Percentiles rank a stretch among this genome's conserved stretches.
Evolutionary conservation across 2,888 invertebrate species (phyloP).

Genomic region (Molanna angustata): DNA sequence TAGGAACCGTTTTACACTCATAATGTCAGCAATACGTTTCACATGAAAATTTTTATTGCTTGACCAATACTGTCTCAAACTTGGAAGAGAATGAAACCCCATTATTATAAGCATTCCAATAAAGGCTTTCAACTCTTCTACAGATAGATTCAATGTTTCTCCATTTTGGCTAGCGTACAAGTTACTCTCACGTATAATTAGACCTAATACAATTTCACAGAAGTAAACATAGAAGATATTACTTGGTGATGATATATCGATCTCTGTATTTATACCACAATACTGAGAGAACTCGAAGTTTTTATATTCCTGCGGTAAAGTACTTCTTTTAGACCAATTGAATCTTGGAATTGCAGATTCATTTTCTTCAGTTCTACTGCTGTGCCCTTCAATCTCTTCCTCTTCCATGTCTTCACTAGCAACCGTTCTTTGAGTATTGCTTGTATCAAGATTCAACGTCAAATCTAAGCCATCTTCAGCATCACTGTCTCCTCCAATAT

Average conservation of each 20-base stretch:
- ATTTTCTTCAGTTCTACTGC: too few relatives aligned
- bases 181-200: not conserved
- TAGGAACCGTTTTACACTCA: conserved; percentile 1
- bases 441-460: too few relatives aligned
- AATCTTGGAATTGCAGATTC: too few relatives aligned
- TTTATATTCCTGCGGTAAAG: not conserved
- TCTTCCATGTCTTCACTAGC: too few relatives aligned
- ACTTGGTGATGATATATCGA: not conserved
- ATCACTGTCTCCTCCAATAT: too few relatives aligned
- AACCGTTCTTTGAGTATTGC: too few relatives aligned
- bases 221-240: not conserved
- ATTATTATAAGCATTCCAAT: conserved; percentile 2
- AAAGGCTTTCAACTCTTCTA: conserved; percentile 5
- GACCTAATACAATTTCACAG: not conserved
- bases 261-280: not conserved
- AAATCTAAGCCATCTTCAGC: too few relatives aligned
- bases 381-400: too few relatives aligned
- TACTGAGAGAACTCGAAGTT: not conserved
- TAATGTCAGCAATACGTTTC: not conserved
- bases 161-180: not conserved
- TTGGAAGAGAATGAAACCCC: not conserved
- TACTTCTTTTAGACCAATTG: not conserved
- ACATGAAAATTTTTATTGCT: not conserved
- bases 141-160: not conserved
- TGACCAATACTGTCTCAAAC: not conserved